Base-by-base conservation (phyloP, 2,797 vertebrate genomes). In the Cetoscarus ocellatus region DNA sequence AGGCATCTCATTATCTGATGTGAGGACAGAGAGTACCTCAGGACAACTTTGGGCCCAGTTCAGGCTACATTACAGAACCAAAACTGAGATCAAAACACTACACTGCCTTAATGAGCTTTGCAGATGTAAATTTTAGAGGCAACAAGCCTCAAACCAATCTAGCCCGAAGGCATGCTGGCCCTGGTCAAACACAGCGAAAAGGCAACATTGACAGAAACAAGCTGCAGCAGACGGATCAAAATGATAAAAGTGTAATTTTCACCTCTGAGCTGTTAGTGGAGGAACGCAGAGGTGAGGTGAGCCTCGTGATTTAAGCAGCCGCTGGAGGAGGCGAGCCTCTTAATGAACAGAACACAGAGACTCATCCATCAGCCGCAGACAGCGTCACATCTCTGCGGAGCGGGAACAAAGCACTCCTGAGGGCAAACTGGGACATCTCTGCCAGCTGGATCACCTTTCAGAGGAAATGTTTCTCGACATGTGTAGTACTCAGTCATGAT, bases 281-380 rank as follows among this genome's bases (percentile, higher is more conserved):
- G 58, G 51, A 71, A 67, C 3, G 8, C 57, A 62, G 70, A 60
- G 65, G 63, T 5, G 18, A 67, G 59, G 43, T 66, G 67, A 75
- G 43, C 15, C 44, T n/a, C 0, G 61, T 81, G 72, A 80, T 84
- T 78, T 78, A 78, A 61, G 57, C 17, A 45, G 61, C 51, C 9
- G 51, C 70, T 43, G 66, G 73, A 70, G 59, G 44, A 80, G 74
- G 63, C 13, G 1, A 68, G 71, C 35, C 12, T 61, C 52, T 61
- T 88, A 86, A 88, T 89, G 82, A 87, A 62, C 74, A 73, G 51
- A 65, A 63, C 47, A 58, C 47, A 82, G 75, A 51, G 76, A 51
- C 45, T 72, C 83, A 79, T 89, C 77, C 84, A 77, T 90, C 84
- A 82, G 72, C 62, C 35, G 13, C 60, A 70, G 51, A 70, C 74